phyloP scores from a whole-genome alignment of 2,797 vertebrate genomes.

The Centroberyx gerrardi region DNA sequence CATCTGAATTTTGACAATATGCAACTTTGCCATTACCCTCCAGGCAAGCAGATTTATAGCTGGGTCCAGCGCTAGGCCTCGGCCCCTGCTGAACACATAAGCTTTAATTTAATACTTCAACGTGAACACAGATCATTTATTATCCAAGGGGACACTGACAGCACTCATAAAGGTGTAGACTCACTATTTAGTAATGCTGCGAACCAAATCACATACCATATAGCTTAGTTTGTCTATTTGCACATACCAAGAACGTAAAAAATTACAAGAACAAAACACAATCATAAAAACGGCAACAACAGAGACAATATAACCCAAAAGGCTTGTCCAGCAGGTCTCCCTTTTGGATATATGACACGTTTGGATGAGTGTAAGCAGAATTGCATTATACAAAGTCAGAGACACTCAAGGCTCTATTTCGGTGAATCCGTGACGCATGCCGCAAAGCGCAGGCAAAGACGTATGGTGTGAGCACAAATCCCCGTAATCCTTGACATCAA shows the following conservation, averaged over 20 bases:
- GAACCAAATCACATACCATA: not conserved
- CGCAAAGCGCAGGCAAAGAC: no score
- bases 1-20: slow-evolving; percentile 72
- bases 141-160: slow-evolving; percentile 43
- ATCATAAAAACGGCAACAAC: no score
- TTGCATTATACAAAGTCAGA: no score
- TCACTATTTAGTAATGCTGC: slow-evolving; percentile 13
- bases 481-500: no score
- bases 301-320: no score
- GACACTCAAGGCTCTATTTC: no score
- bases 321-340: no score
- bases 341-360: not conserved
- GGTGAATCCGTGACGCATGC: no score
- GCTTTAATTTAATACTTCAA: slow-evolving; percentile 64
- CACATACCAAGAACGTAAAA: no score
- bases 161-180: slow-evolving; percentile 31
- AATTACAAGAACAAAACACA: no score
- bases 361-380: not conserved
- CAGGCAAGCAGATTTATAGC: slow-evolving; percentile 69
- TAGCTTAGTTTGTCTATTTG: no score
- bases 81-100: slow-evolving; percentile 58
- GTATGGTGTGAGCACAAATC: no score
- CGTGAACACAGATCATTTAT: slow-evolving; percentile 63
- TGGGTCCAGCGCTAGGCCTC: slow-evolving; percentile 37
- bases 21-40: slow-evolving; percentile 59